phyloP scores from a whole-genome alignment of 2,888 invertebrate species.

The Cantharis lateralis region DNA sequence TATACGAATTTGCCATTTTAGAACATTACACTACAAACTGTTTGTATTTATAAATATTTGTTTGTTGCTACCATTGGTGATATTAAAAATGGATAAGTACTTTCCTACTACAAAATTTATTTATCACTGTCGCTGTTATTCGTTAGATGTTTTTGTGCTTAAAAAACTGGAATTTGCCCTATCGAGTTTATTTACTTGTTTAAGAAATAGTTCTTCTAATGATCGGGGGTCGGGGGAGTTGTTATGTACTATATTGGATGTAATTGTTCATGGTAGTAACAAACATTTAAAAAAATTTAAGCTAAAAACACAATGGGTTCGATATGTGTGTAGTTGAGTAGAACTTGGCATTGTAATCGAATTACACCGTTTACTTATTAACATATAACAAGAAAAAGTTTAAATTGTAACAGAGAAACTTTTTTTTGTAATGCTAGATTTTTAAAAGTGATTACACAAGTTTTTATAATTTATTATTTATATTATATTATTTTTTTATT shows the following conservation, averaged over 20 bases:
- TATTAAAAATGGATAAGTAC: background rate
- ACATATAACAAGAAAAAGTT: constrained; percentile 46
- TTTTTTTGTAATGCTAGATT: constrained; percentile 4
- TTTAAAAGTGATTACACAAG: constrained; percentile 1
- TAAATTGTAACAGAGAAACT: constrained; percentile 33
- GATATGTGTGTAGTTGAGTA: constrained; percentile 54
- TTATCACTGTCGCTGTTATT: background rate
- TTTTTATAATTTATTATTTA: constrained; percentile 2
- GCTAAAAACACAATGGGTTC: constrained; percentile 37
- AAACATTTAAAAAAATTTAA: constrained; percentile 16
- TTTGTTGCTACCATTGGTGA: constrained; percentile 13
- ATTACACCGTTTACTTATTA: constrained; percentile 50
- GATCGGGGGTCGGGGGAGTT: background rate
- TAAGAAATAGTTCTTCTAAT: background rate
- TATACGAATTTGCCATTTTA: constrained; percentile 13
- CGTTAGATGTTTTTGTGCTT: background rate
- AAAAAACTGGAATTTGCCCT: background rate
- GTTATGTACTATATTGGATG: background rate
- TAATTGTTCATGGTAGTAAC: constrained; percentile 7
- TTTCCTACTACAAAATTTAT: background rate
- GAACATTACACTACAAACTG: constrained; percentile 31
- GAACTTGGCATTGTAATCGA: constrained; percentile 52
- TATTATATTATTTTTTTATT: background rate
- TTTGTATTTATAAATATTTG: constrained; percentile 10
- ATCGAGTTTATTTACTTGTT: background rate